Conservation (phyloP, 53 echinoderm and acorn worm genomes). For the Astropecten irregularis region DNA sequence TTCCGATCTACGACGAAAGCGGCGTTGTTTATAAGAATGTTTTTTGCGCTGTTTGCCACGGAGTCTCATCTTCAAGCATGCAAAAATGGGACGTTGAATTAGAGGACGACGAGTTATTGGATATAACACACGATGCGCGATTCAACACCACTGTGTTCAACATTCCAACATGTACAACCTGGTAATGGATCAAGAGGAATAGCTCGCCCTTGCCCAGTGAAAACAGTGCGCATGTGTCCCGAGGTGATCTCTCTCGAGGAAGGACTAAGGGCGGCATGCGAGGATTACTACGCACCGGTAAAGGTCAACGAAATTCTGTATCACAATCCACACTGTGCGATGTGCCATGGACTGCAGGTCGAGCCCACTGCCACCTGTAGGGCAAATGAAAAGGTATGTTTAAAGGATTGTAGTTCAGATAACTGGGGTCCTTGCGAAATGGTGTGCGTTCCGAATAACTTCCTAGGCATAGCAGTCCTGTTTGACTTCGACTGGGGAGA, state of each 20-base stretch:
- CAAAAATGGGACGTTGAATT: slow-evolving; percentile 8
- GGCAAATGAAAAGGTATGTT: no score
- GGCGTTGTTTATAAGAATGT: slow-evolving; percentile 64
- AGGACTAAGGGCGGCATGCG: background rate
- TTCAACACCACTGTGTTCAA: background rate
- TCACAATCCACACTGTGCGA: slow-evolving; percentile 55
- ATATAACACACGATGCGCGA: background rate
- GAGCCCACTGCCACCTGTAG: background rate
- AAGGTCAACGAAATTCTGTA: background rate
- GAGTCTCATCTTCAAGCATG: background rate
- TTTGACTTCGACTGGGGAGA: slow-evolving; percentile 45
- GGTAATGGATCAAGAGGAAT: background rate
- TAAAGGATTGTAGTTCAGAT: background rate
- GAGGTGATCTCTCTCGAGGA: background rate
- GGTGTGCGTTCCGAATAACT: background rate
- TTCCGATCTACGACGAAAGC: no score
- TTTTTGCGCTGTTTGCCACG: slow-evolving; percentile 74
- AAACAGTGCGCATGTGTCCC: background rate
- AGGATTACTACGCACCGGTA: slow-evolving; percentile 20
- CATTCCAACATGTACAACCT: background rate
- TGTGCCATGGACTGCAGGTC: slow-evolving; percentile 8
- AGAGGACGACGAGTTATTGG: background rate
- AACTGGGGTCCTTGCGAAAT: background rate
- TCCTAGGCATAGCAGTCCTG: background rate
- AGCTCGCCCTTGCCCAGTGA: background rate